Evolutionary conservation across 2,888 invertebrate species (phyloP), one percentile per base, ranked within the genome.

Genomic region (Amblyteles armatorius): DNA sequence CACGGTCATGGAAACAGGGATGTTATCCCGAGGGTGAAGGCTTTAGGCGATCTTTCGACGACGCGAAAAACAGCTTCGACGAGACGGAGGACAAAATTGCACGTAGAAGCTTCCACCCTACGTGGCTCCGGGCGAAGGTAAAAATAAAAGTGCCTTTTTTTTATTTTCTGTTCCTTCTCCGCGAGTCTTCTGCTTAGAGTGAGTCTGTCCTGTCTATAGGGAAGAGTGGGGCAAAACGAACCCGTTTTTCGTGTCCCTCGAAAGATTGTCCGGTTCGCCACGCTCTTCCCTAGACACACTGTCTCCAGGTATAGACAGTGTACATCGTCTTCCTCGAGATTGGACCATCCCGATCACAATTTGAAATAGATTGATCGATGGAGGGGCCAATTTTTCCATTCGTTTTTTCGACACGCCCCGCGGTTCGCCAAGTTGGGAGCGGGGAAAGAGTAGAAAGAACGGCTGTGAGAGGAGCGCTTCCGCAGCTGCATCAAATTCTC

Each of bases 91-190:
- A 74, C 69, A 48, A 55, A 83, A 65, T 72, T 68, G 44, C 74
- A 55, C 74, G 33, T 79, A 69, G 50, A 79, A 79, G 74, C 69
- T 65, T 79, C 71, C 44, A 40, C 9, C 67, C 71, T 11, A 13
- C 48, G 67, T 76, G 65, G 65, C 79, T 79, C 48, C 33, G 44
- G 79, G 83, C 72, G n/a, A 76, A 71, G 79, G 79, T 83, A 79
- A 79, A 71, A 71, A 50, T 63, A 79, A 74, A 73, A 76, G 55
- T 22, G 29, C 7, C 36, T 33, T 3, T 52, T 60, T 52, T 65
- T 69, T 65, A 55, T 22, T 29, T 40, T 16, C 33, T n/a, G 9
- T 55, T 22, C 44, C 33, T 40, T 67, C 65, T 19, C 72, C 33
- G 60, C 57, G 7, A 60, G 60, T 5, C 48, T 29, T n/a, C 33